Evolutionary conservation across 2,888 invertebrate genomes (phyloP).

Genomic region (Ctena decussata): DNA sequence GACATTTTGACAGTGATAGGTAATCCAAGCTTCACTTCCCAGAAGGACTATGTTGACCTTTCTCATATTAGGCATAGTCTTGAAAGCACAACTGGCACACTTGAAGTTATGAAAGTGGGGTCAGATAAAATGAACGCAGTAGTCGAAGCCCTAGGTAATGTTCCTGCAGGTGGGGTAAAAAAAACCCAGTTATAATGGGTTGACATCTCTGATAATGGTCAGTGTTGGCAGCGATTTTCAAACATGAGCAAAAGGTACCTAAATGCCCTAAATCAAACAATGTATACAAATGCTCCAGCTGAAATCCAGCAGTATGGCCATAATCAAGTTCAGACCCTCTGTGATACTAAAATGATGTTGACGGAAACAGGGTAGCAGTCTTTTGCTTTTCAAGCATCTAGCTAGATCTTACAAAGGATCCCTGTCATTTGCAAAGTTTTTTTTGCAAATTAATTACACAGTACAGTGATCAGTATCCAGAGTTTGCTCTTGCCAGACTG

Average conservation of each 20-base stretch:
- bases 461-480: not conserved
- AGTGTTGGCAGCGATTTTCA: not conserved
- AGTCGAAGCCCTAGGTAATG: too few species aligned
- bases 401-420: not conserved
- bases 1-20: too few species aligned
- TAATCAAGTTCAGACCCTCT: not conserved
- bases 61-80: too few species aligned
- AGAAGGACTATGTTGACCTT: too few species aligned
- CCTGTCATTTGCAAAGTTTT: not conserved
- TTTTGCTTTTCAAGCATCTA: not conserved
- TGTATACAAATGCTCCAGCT: not conserved
- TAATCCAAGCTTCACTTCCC: too few species aligned
- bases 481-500: not conserved
- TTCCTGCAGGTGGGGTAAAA: not conserved
- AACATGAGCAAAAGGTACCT: not conserved
- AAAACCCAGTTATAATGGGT: not conserved
- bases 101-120: too few species aligned
- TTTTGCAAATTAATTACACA: not conserved
- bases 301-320: not conserved
- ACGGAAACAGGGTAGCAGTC: not conserved
- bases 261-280: not conserved
- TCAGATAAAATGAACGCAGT: too few species aligned
- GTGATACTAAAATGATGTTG: not conserved
- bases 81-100: too few species aligned
- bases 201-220: not conserved